Base-by-base conservation (phyloP, 2,888 invertebrate species). In the Atrina japonica region DNA sequence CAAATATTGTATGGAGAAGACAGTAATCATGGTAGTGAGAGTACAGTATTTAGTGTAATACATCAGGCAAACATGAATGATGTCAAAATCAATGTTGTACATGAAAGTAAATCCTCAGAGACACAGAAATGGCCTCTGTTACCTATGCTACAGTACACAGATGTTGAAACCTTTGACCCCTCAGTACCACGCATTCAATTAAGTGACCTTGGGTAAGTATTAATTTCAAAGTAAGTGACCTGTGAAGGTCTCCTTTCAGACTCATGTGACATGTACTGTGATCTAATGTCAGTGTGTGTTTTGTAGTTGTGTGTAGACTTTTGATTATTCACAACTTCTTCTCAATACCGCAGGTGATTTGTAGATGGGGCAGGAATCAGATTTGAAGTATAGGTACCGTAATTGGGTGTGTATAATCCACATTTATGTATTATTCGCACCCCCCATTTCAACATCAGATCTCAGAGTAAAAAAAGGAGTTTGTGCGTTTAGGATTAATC, bases 81-180 rank as follows among this genome's bases (percentile, higher is more conserved):
- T 21, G 49, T 49, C 23, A 45, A 45, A 1, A 14, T 61, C 27
- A 30, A 29, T 30, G 40, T 69, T 40, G 14, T 58, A 27, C 49
- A 23, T 30, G n/a, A 47, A 14, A 23, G 50, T 35, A 49, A 35
- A 27, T 27, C 50, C 43, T 11, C 6, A 18, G 7, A 45, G 23
- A 18, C 49, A 21, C 7, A 43, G 25, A 64, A 66, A 66, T 74
- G 55, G 73, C 77, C 56, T 53, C 21, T 82, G 3, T 75, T 73
- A 50, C 76, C 81, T 11, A 77, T 81, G 79, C 58, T 87, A 41
- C 77, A 83, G 6, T 83, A 83, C 70, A 76, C 69, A 47, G 76
- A 75, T 45, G 78, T 85, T n/a, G 52, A 71, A 1, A 83, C 82
- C 55, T 71, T 86, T 59, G 86, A 86, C 64, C 82, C 84, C 6